Base-by-base conservation (phyloP, 2,113 vertebrate species). In the Micronisus gabar region DNA sequence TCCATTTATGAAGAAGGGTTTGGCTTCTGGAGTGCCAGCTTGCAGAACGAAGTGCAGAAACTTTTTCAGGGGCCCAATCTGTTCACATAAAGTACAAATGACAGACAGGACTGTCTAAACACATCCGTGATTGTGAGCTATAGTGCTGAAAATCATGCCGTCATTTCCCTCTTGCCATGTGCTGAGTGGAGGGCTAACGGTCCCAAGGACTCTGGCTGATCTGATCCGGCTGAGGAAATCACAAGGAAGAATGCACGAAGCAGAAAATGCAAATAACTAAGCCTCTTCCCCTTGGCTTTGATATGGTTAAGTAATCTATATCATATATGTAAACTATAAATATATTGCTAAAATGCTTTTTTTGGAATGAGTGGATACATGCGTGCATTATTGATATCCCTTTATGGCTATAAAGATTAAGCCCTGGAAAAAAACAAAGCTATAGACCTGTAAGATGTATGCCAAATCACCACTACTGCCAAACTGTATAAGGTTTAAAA, bases 41-140 rank as follows among this genome's bases (percentile, higher is more conserved):
- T 90, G 81, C 34, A 84, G 40, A 83, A 92, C 38, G 25, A 86
- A 92, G 53, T 11, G 22, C 19, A 93, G 34, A 80, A 95, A 70
- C 29, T 26, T 86, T 58, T 88, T 76, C n/a, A 65, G n/a, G 59
- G 79, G 30, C 45, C 30, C 71, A 92, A 80, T 90, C 88, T 94
- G 92, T 88, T 88, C 67, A 81, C 15, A 45, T 67, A 26, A 11
- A 62, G 13, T 34, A 61, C 2, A 7, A 88, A 95, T 93, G 62
- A 93, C 75, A 85, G 84, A 75, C 78, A 97, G 79, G 27, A 59
- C 52, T 90, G 88, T 92, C 88, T 91, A 97, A 95, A 92, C 66
- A 91, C 50, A 86, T 80, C 81, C 76, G 80, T 67, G 92, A 55
- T 43, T 63, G 29, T 45, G 36, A 95, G 47, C 30, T 61, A 36